These are phyloP conservation scores for Cossypha heuglini DNA, from an alignment of 2,797 vertebrate species.

Conservation along the genomic window DNA sequence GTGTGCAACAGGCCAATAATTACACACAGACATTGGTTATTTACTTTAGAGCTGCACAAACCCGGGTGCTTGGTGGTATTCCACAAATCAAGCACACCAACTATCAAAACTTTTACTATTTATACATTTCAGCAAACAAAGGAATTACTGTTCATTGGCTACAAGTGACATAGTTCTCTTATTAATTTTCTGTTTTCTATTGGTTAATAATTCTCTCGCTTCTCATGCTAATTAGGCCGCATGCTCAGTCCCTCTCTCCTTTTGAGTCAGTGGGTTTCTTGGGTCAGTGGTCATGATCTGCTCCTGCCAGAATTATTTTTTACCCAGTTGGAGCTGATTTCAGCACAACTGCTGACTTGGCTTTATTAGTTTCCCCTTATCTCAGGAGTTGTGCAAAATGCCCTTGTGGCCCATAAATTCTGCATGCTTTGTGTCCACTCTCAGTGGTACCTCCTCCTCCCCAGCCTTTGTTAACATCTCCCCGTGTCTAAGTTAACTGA, in stretches of 20 bases:
- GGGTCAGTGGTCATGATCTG: not conserved
- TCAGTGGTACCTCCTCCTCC: not conserved
- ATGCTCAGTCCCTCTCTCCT: not conserved
- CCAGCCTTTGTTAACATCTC: not conserved
- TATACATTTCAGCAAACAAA: not conserved
- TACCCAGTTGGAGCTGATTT: not conserved
- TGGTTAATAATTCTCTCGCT: not conserved
- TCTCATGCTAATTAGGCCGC: not conserved
- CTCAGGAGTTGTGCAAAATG: not conserved
- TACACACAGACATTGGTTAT: not conserved
- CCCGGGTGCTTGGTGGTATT: accelerated
- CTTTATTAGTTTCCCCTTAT: not conserved
- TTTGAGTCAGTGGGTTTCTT: not conserved
- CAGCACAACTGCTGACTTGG: not conserved
- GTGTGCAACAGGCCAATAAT: not conserved
- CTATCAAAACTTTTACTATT: not conserved
- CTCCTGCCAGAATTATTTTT: not conserved
- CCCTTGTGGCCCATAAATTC: not conserved
- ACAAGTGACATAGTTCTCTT: not conserved
- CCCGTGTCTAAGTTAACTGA: not conserved
- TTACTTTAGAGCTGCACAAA: not conserved
- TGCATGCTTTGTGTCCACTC: not conserved
- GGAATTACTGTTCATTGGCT: not conserved
- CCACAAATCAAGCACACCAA: not conserved
- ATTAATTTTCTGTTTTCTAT: not conserved